phyloP scores from a whole-genome alignment of 2,888 invertebrate genomes.

The Eupeodes luniger region DNA sequence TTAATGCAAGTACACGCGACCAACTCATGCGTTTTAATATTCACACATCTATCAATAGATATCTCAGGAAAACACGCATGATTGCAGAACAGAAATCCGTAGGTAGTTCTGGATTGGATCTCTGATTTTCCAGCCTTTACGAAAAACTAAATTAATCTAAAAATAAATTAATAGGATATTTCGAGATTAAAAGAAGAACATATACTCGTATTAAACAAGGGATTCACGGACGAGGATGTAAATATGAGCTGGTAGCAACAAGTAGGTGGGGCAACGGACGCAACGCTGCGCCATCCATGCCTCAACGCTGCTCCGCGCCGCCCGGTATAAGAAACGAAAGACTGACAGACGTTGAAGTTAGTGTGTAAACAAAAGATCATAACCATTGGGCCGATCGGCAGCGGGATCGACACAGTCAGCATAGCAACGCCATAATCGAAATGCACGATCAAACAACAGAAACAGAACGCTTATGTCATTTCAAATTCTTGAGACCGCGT shows the following conservation, averaged over 20 bases:
- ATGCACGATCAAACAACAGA: constrained; percentile 62
- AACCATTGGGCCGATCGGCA: constrained; percentile 43
- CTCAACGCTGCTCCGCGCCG: background rate
- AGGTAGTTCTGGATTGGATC: constrained; percentile 39
- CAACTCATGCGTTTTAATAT: background rate
- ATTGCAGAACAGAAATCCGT: constrained; percentile 40
- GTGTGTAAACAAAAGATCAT: constrained; percentile 56
- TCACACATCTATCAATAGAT: constrained; percentile 39
- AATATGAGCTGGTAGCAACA: constrained; percentile 44
- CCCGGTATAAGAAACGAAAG: constrained; percentile 16
- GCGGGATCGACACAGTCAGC: constrained; percentile 5
- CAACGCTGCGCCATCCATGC: background rate
- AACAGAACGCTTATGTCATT: constrained; percentile 71
- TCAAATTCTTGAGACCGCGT: constrained; percentile 29
- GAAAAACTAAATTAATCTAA: constrained; percentile 33
- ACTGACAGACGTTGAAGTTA: constrained; percentile 37
- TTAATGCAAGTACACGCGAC: background rate
- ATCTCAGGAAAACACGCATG: constrained; percentile 30
- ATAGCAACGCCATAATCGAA: constrained; percentile 20
- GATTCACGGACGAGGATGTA: constrained; percentile 66
- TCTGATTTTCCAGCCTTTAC: constrained; percentile 24
- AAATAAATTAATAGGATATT: constrained; percentile 54
- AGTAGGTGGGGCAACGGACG: constrained; percentile 28
- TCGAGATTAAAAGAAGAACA: background rate
- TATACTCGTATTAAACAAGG: constrained; percentile 17